Percentiles rank a stretch among this genome's conserved stretches.
phyloP scores from a whole-genome alignment of 2,888 invertebrate species.

The Erannis defoliaria region DNA sequence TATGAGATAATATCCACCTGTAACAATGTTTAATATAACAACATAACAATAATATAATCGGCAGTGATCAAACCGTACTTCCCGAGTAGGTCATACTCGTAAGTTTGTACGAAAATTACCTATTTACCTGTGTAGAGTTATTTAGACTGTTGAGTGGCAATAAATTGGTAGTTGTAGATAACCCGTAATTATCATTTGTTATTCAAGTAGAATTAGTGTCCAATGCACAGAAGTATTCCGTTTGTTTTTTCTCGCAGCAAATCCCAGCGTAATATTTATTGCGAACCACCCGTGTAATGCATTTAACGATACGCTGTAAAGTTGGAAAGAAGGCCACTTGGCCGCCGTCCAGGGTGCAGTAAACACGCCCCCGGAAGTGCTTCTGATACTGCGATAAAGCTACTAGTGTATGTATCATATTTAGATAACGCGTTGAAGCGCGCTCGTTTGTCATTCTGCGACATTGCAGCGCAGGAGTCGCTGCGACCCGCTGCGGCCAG shows the following conservation, averaged over 20 bases:
- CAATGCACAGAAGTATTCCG: conserved; percentile 46
- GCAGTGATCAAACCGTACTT: conserved; percentile 4
- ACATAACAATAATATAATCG: not conserved
- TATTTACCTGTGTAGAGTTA: not conserved
- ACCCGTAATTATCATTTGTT: conserved; percentile 18
- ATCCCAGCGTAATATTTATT: conserved; percentile 61
- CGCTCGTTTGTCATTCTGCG: conserved; percentile 41
- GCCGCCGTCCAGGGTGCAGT: conserved; percentile 68
- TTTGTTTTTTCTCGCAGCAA: conserved; percentile 62
- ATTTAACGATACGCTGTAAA: conserved; percentile 61
- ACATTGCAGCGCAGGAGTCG: conserved; percentile 35
- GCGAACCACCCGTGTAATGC: conserved; percentile 61
- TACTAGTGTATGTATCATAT: conserved; percentile 49
- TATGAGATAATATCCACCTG: conserved; percentile 3
- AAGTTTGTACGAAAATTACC: not conserved
- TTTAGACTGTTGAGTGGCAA: not conserved
- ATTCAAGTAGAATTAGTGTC: conserved; percentile 44
- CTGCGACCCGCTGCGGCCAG: not conserved
- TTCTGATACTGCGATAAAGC: conserved; percentile 51
- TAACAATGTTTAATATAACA: not conserved
- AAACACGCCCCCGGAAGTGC: conserved; percentile 71
- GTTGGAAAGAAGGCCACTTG: conserved; percentile 73
- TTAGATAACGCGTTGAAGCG: conserved; percentile 50
- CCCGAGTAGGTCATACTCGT: not conserved
- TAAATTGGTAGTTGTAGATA: not conserved